Conservation (phyloP, 1,140 invertebrate species). For the Hetaerina americana region DNA sequence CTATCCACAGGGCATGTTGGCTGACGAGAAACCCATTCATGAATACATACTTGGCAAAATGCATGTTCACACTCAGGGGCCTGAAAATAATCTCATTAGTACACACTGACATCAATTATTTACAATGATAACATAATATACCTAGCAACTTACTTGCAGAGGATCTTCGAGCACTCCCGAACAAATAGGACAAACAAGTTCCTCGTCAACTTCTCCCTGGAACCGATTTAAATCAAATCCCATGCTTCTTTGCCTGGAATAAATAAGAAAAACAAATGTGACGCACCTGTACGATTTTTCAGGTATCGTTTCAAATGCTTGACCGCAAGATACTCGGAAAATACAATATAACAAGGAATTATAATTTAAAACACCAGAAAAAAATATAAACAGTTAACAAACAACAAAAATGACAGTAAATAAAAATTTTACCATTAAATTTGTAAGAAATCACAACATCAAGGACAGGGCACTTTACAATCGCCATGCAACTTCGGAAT, state of each 20-base stretch:
- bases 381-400: neutral
- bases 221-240: slow-evolving; percentile 81
- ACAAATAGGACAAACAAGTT: slow-evolving; percentile 84
- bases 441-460: neutral
- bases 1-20: slow-evolving; percentile 89
- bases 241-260: slow-evolving; percentile 37
- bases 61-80: slow-evolving; percentile 91
- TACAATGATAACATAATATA: too few species aligned
- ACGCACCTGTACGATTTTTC: too few species aligned
- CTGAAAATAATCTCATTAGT: too few species aligned
- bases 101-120: too few species aligned
- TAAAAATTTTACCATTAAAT: neutral
- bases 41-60: slow-evolving; percentile 85
- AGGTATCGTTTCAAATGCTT: too few species aligned
- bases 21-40: slow-evolving; percentile 85
- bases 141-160: slow-evolving; percentile 56
- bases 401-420: neutral
- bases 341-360: neutral
- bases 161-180: slow-evolving; percentile 81
- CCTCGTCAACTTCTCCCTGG: slow-evolving; percentile 82
- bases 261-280: neutral
- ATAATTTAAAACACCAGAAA: neutral
- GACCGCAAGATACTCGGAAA: too few species aligned
- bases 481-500: too few species aligned
- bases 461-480: too few species aligned